Percentiles rank a stretch among this genome's conserved stretches.
Conservation (phyloP, 2,113 vertebrate genomes). For the Rhinoderma darwinii region DNA sequence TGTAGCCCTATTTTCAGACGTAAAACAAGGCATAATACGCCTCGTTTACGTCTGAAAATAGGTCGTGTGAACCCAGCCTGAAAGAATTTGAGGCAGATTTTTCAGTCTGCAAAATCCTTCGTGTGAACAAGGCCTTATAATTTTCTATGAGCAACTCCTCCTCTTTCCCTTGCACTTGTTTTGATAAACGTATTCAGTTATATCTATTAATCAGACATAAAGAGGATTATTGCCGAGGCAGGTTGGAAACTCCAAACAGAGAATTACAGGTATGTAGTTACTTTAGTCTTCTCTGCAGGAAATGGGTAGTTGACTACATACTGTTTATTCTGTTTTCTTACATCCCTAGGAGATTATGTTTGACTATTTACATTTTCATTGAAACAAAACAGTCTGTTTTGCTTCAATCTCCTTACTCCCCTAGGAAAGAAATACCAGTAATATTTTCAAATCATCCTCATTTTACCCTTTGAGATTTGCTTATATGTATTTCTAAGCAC, state of each 20-base stretch:
- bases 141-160: too few species aligned
- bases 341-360: not conserved
- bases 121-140: too few species aligned
- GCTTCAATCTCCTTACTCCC: conserved; percentile 46
- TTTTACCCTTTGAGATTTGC: conserved; percentile 6
- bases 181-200: too few species aligned
- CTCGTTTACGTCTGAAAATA: too few species aligned
- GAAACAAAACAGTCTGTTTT: conserved; percentile 40
- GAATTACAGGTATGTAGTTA: not conserved
- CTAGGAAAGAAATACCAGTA: conserved; percentile 46
- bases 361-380: conserved; percentile 3
- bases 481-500: not conserved
- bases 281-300: not conserved
- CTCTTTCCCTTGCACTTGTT: too few species aligned
- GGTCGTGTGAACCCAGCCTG: too few species aligned
- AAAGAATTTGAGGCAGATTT: too few species aligned
- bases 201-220: too few species aligned
- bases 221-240: too few species aligned
- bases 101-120: too few species aligned
- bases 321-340: conserved; percentile 12
- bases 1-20: too few species aligned
- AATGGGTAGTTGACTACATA: not conserved
- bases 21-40: too few species aligned
- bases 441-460: conserved; percentile 47
- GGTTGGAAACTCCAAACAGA: not conserved